Base-by-base conservation (phyloP, 2,113 vertebrate species). In the Phyllostomus hastatus region DNA sequence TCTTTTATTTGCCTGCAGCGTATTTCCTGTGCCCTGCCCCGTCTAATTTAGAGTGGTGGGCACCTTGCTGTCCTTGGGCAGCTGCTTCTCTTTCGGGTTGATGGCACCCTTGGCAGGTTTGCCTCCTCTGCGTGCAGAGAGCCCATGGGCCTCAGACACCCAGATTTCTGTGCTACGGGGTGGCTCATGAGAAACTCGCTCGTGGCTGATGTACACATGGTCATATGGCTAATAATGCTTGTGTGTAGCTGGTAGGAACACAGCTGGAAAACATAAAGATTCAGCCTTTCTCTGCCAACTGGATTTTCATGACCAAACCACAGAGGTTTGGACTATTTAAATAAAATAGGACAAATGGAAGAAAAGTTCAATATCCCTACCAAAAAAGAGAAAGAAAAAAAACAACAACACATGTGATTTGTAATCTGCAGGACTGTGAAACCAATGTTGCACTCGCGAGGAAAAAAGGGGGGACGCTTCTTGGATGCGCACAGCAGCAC, bases 241-340 rank as follows among this genome's bases (percentile, higher is more conserved):
- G 94, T 97, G 93, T 97, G 96, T 94, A 98, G 97, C 97, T 96
- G 90, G 98, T 97, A 98, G 97, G 97, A 97, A 92, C 90, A 94
- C 98, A 98, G 98, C 98, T 98, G 98, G 98, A 98, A 98, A 98
- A 98, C 92, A 97, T 98, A 98, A 98, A 98, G 93, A 97, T 97
- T 96, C 94, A 91, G 1, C 95, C 80, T 90, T 79, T 97, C 95
- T 98, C 97, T 98, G 98, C 98, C 98, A 98, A 97, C 96, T 97
- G 85, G 97, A 98, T 97, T 98, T 98, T 98, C 98, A 98, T 98
- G 97, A 98, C 96, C 98, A 98, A 98, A 98, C 98, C 98, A 98
- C 98, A 98, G 96, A 96, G 67, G 0, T 97, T 98, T 98, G 97
- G 96, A 97, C 97, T 96, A 96, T 95, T 98, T 97, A 97, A 97